phyloP scores from a whole-genome alignment of 2,888 invertebrate genomes.

The Dugesia japonica region DNA sequence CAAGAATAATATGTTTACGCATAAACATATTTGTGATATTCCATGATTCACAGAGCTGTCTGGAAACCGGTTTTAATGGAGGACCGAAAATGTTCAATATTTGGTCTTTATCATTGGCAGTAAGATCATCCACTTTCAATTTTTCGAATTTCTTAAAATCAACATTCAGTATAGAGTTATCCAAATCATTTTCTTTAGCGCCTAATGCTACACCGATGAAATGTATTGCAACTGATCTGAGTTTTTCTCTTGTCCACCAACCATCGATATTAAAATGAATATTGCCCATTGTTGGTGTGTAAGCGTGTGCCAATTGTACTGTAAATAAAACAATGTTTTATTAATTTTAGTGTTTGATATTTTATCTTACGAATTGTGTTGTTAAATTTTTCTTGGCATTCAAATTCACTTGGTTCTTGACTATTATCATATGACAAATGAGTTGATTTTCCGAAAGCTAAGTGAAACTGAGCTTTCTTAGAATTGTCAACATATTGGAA shows the following conservation, averaged over 20 bases:
- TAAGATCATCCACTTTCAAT: neutral
- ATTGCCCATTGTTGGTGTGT: neutral
- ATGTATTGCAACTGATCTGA: neutral
- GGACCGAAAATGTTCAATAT: neutral
- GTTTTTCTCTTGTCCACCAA: neutral
- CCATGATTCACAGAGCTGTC: neutral
- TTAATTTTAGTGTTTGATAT: too few species aligned
- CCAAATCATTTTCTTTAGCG: neutral
- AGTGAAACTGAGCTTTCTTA: neutral
- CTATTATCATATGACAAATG: neutral
- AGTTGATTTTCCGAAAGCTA: neutral
- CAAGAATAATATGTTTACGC: neutral
- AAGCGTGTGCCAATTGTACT: neutral
- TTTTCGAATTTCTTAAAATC: neutral
- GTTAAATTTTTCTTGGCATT: neutral
- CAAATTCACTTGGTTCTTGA: neutral
- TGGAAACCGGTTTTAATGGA: neutral
- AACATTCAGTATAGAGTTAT: neutral
- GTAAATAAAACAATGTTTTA: too few species aligned
- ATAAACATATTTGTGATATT: neutral
- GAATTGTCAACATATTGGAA: neutral
- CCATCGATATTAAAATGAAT: neutral
- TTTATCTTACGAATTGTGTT: neutral
- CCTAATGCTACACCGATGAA: neutral
- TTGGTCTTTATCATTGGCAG: neutral